Conservation (phyloP, 2,113 vertebrate genomes). For the Lampris incognitus region DNA sequence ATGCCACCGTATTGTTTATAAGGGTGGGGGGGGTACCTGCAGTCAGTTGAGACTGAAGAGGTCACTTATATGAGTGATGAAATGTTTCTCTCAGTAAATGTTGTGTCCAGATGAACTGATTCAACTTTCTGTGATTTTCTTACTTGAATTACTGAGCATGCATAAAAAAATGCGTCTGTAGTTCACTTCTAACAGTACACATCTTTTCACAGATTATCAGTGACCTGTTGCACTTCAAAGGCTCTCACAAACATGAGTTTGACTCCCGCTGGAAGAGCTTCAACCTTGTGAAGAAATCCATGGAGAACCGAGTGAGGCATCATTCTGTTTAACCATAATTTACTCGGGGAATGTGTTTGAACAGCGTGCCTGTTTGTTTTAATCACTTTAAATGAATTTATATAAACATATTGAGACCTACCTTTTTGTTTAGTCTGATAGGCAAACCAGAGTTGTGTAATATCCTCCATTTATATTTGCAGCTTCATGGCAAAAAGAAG, state of each 20-base stretch:
- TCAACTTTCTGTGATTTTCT: too few relatives aligned
- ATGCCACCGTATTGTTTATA: too few relatives aligned
- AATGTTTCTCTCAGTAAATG: too few relatives aligned
- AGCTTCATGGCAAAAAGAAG: slow-evolving; percentile 96
- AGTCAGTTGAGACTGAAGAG: too few relatives aligned
- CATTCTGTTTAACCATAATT: neutral
- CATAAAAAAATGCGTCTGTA: too few relatives aligned
- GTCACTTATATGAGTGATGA: too few relatives aligned
- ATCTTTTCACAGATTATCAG: slow-evolving; percentile 88
- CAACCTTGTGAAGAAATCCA: slow-evolving; percentile 97
- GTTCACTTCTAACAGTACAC: neutral
- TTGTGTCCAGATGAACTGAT: too few relatives aligned
- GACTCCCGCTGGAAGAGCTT: slow-evolving; percentile 98
- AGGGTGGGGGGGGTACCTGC: too few relatives aligned
- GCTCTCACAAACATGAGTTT: slow-evolving; percentile 97
- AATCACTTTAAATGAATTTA: neutral
- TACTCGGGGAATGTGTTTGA: neutral
- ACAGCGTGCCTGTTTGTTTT: neutral
- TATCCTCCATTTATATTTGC: slow-evolving; percentile 58
- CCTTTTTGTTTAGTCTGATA: neutral
- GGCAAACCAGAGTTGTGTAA: neutral
- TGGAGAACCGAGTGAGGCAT: slow-evolving; percentile 94
- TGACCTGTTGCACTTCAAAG: slow-evolving; percentile 94
- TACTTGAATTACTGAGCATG: too few relatives aligned
- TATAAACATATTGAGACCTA: neutral